These are phyloP conservation scores for Drosophila quadrilineata DNA, from an alignment of 1,140 invertebrate genomes.

Conservation along the genomic window DNA sequence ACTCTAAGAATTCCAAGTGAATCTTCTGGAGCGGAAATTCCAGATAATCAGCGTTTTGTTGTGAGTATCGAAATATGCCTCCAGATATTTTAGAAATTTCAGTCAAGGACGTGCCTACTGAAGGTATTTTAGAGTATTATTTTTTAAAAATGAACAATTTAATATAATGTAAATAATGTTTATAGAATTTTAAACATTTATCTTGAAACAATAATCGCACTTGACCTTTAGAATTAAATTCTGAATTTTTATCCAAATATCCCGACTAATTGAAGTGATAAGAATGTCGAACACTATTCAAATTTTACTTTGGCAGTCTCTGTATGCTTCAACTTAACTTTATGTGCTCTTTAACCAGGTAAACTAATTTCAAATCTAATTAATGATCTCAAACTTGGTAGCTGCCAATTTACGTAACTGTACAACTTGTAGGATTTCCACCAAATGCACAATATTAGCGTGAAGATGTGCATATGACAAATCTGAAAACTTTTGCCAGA, in stretches of 20 bases:
- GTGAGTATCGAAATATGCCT: background rate
- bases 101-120: too few relatives aligned
- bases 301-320: too few relatives aligned
- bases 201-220: too few relatives aligned
- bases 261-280: too few relatives aligned
- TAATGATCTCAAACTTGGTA: background rate
- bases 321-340: too few relatives aligned
- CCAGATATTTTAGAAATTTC: background rate
- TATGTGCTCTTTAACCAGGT: too few relatives aligned
- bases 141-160: slow-evolving; percentile 1
- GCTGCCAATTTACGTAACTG: background rate
- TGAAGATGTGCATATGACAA: slow-evolving; percentile 63
- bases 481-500: slow-evolving; percentile 65
- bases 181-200: too few relatives aligned
- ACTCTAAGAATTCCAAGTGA: background rate
- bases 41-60: background rate
- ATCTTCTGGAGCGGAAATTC: slow-evolving; percentile 1
- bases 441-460: slow-evolving; percentile 54
- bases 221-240: background rate
- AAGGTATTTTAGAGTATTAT: background rate
- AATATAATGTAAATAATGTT: too few relatives aligned
- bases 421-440: slow-evolving; percentile 12
- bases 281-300: too few relatives aligned
- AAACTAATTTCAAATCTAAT: too few relatives aligned
- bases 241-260: too few relatives aligned